These are phyloP conservation scores for Andricus curvator DNA, from an alignment of 2,888 invertebrate species.

Conservation along the genomic window DNA sequence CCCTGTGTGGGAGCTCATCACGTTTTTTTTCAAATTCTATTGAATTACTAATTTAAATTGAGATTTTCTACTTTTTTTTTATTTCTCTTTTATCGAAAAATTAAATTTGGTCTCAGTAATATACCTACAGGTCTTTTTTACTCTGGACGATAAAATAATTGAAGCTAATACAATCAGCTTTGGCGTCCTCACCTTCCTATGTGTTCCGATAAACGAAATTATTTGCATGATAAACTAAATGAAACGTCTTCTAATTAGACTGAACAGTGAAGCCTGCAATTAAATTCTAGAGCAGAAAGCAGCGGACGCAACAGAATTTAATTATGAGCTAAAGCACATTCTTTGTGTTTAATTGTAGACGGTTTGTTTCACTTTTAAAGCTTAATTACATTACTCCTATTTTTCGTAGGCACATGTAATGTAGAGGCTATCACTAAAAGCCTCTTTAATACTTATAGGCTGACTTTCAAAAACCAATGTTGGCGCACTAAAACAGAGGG, in stretches of 20 bases:
- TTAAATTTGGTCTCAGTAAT: not conserved
- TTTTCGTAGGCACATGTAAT: conserved; percentile 14
- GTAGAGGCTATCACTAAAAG: not conserved
- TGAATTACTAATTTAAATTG: too few relatives aligned
- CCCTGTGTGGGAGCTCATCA: too few relatives aligned
- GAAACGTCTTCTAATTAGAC: conserved; percentile 36
- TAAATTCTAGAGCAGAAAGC: conserved; percentile 15
- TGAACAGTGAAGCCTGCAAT: conserved; percentile 24
- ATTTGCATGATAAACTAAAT: conserved; percentile 9
- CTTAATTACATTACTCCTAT: conserved; percentile 28
- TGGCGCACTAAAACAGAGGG: not conserved
- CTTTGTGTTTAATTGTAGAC: conserved; percentile 20
- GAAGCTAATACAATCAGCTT: conserved; percentile 42
- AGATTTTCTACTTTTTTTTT: too few relatives aligned
- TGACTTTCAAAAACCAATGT: conserved; percentile 2
- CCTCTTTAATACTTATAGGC: not conserved
- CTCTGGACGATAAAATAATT: not conserved
- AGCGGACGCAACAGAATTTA: conserved; percentile 33
- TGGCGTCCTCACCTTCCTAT: conserved; percentile 20
- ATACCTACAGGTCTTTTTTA: not conserved
- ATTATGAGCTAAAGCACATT: conserved; percentile 24
- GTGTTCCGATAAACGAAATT: conserved; percentile 12
- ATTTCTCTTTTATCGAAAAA: too few relatives aligned
- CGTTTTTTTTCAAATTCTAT: too few relatives aligned
- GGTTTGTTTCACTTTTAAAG: conserved; percentile 26